Evolutionary conservation across 1,140 invertebrate genomes (phyloP), one percentile per base, ranked within the genome.

Genomic region (Pygmarrhopalites habei): DNA sequence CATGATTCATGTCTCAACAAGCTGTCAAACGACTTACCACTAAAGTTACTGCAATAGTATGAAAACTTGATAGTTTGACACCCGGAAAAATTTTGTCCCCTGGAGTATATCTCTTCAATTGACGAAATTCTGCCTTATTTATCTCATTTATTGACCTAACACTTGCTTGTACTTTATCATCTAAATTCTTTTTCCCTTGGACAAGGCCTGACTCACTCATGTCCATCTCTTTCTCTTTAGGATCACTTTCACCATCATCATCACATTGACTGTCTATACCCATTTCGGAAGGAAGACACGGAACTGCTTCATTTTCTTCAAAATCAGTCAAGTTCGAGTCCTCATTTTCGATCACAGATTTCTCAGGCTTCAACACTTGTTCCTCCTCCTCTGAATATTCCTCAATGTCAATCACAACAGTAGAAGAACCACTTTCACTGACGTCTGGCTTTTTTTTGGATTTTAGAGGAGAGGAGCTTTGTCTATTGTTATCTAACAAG

Each of bases 21-120:
- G 49, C 23, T 14, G 41, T 17, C 12, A 17, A 57, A 52, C 39
- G 5, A 29, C 57, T 55, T 58, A 69, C 68, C 49, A 58, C 47
- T 26, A 69, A 14, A 29, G 15, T 4, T 49, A 69, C 62, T 3
- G 52, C 55, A 7, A 69, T 56, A 4, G 69, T 71, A 61, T 71
- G 65, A 58, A 60, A 56, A 46, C 51, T 41, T 1, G 64, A 64
- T 32, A 23, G n/a, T 19, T 62, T 44, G 56, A 69, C 61, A 58
- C 55, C 57, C 14, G 69, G 69, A 26, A 65, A 70, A 21, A 70
- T 67, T 30, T 56, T 60, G 12, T 62, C 63, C 0, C 5, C 19
- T 2, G 60, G 26, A 26, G 47, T 23, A 55, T 65, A 64, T 47
- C 29, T 65, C 30, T 47, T 65, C 1, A 70, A 52, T 14, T n/a